Evolutionary conservation across 2,888 invertebrate species (phyloP), one percentile per base, ranked within the genome.

Genomic region (Zygogramma bicolorata): DNA sequence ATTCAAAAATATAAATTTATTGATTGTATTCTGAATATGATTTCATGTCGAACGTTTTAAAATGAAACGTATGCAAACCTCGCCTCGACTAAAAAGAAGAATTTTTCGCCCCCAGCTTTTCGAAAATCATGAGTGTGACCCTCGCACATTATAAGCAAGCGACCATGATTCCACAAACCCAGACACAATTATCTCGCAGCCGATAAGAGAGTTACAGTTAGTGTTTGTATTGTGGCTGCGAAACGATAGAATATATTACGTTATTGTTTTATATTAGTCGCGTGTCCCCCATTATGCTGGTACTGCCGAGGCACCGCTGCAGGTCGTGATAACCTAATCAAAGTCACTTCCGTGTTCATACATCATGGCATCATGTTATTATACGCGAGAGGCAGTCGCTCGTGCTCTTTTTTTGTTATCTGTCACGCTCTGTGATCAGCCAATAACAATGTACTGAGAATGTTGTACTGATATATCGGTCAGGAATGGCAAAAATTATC

Each of bases 241-340:
- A 53, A n/a, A 25, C 53, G 27, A 25, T 25, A n/a, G 40, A 61
- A 38, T 40, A 61, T 38, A 61, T 61, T 61, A 61, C 34, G 61
- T 34, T 61, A 61, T 61, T 40, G 61, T 60, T 67, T 71, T 75
- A 78, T 73, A 78, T 73, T 75, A 67, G 73, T 75, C 78, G 78
- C 75, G 77, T 78, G 78, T 71, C 66, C 58, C 67, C 65, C 67
- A 71, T 71, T 74, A 76, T 77, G 75, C 71, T 63, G 75, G 75
- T 78, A 74, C 68, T 73, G 42, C 68, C 65, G 38, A 68, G 69
- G 68, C 63, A 68, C 60, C 22, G 65, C 75, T 65, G 70, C 68
- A 68, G 71, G 73, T 70, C 60, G 61, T 65, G 78, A 76, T 78
- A 76, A 78, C 70, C 65, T 72, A 75, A 76, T 74, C 73, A 67